Conservation (phyloP, 2,888 invertebrate species). For the Caenorhabditis wallacei region DNA sequence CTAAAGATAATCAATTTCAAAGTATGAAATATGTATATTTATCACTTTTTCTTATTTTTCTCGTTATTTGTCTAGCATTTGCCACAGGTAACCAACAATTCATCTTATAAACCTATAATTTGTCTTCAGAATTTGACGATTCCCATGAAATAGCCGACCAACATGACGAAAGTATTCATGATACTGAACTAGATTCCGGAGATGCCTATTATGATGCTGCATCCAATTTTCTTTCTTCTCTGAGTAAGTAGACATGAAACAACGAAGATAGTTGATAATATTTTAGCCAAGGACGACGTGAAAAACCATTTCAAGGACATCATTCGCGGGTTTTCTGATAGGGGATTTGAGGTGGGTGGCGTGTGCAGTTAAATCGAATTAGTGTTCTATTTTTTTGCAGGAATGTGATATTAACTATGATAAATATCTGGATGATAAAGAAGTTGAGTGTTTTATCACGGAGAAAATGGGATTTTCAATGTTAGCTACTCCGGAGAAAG, state of each 20-base stretch:
- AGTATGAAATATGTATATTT: conserved; percentile 53
- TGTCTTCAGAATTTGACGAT: conserved; percentile 13
- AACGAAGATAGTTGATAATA: neutral
- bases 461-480: conserved; percentile 59
- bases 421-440: conserved; percentile 33
- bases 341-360: conserved; percentile 47
- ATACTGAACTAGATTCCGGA: conserved; percentile 3
- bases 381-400: conserved; percentile 22
- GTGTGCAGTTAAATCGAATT: neutral
- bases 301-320: conserved; percentile 61
- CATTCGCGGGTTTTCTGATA: conserved; percentile 66
- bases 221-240: neutral
- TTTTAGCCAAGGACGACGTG: conserved; percentile 48
- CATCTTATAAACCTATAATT: neutral
- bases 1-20: conserved; percentile 7
- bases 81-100: conserved; percentile 16
- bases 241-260: conserved; percentile 18
- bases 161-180: conserved; percentile 44
- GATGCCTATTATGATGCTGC: neutral
- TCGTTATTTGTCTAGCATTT: conserved; percentile 34
- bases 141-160: conserved; percentile 3
- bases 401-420: conserved; percentile 47
- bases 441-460: conserved; percentile 47
- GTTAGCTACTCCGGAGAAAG: conserved; percentile 12
- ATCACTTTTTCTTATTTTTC: conserved; percentile 13